Evolutionary conservation across 2,888 invertebrate genomes (phyloP), one percentile per base, ranked within the genome.

Genomic region (Parochlus steinenii): DNA sequence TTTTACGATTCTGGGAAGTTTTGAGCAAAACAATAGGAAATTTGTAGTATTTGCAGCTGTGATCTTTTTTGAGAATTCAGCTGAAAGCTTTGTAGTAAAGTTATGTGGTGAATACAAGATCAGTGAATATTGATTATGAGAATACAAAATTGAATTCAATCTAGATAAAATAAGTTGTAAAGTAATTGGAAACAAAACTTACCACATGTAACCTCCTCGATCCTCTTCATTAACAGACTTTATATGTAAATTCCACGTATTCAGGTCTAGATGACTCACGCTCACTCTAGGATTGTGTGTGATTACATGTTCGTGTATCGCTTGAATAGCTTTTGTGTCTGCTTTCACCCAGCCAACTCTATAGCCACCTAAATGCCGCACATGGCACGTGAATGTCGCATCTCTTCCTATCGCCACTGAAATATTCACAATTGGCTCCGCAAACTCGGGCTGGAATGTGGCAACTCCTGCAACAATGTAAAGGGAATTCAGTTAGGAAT

Each of bases 301-400:
- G 58, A 89, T 85, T 47, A 87, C 86, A 59, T 83, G 83, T 46
- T 85, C 80, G 58, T 87, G 86, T 55, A 87, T 87, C 19, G 87
- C 86, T 62, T 86, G 86, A 46, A 87, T 87, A 35, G 87, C 86
- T 64, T 87, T 87, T 32, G 85, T 86, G 55, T 87, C 87, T 19
- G 83, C 83, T 59, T 86, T 86, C 40, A 89, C 82, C 87, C 89
- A 89, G 33, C 87, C 87, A 41, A 89, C 83, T 64, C 85, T 74
- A 62, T 86, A 87, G 48, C 85, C 83, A 37, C 86, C 86, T 45
- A 89, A 69, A 58, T 85, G 79, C 51, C 78, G 74, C 37, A 89
- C 85, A 52, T 78, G 66, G 58, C 89, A 89, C 52, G 77, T 77
- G 54, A 89, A 83, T 41, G 76, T 79, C 40, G 86, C 86, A 57